Conservation (phyloP, 2,888 invertebrate species). For the Hartigia nigra region DNA sequence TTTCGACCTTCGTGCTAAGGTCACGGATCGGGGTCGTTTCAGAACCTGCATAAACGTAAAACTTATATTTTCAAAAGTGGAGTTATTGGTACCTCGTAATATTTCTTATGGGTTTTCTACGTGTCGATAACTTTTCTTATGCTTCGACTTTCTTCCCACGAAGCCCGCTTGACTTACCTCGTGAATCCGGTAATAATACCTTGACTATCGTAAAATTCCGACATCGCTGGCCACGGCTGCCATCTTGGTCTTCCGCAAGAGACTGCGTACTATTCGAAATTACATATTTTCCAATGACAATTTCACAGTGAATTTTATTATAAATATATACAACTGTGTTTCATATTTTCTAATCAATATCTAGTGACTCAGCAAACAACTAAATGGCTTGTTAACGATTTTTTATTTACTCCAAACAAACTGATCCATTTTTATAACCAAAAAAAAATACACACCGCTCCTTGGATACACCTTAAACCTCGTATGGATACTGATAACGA, state of each 20-base stretch:
- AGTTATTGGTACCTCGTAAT: neutral
- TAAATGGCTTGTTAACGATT: neutral
- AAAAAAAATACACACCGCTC: neutral
- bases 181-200: neutral
- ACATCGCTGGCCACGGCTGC: neutral
- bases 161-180: neutral
- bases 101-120: neutral
- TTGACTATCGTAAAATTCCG: neutral
- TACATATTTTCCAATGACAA: neutral
- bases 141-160: neutral
- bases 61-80: neutral
- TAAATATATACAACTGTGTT: neutral
- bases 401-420: neutral
- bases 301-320: neutral
- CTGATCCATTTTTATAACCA: neutral
- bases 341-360: neutral
- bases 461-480: neutral
- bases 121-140: neutral
- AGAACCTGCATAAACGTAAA: neutral
- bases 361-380: neutral
- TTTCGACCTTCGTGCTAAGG: neutral
- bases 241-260: neutral
- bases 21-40: neutral
- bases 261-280: neutral
- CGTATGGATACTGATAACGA: neutral